phyloP scores from a whole-genome alignment of 2,888 invertebrate genomes.

The Crioceris asparagi region DNA sequence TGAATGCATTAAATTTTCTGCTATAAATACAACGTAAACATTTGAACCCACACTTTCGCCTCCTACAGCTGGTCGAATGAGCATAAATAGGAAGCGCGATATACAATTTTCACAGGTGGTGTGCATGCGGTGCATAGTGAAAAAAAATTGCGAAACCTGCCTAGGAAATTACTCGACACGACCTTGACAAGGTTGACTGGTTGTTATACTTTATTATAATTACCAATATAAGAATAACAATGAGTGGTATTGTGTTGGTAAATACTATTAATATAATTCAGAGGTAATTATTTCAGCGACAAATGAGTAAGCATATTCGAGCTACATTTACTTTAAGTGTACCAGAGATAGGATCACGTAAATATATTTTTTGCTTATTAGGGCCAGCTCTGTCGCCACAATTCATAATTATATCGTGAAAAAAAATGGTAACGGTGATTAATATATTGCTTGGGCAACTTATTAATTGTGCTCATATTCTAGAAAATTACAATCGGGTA shows the following conservation, averaged over 20 bases:
- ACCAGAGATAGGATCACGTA: neutral
- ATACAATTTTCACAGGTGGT: slow-evolving; percentile 9
- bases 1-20: no score
- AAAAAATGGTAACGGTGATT: no score
- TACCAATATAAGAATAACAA: slow-evolving; percentile 10
- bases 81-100: neutral
- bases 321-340: slow-evolving; percentile 7
- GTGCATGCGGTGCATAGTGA: slow-evolving; percentile 4
- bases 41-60: no score
- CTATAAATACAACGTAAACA: no score
- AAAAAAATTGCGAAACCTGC: slow-evolving; percentile 13
- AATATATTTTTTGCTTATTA: no score
- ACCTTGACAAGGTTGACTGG: slow-evolving; percentile 19
- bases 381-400: no score
- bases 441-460: no score
- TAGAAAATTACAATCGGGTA: no score
- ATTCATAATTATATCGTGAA: no score
- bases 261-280: slow-evolving; percentile 10
- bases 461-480: no score
- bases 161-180: slow-evolving; percentile 16
- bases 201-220: slow-evolving; percentile 9
- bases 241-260: slow-evolving; percentile 10
- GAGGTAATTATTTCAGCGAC: slow-evolving; percentile 8
- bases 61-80: no score
- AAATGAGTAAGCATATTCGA: slow-evolving; percentile 15